These are phyloP conservation scores for Poecilia gillii DNA, from an alignment of 2,797 vertebrate species.

Conservation along the genomic window DNA sequence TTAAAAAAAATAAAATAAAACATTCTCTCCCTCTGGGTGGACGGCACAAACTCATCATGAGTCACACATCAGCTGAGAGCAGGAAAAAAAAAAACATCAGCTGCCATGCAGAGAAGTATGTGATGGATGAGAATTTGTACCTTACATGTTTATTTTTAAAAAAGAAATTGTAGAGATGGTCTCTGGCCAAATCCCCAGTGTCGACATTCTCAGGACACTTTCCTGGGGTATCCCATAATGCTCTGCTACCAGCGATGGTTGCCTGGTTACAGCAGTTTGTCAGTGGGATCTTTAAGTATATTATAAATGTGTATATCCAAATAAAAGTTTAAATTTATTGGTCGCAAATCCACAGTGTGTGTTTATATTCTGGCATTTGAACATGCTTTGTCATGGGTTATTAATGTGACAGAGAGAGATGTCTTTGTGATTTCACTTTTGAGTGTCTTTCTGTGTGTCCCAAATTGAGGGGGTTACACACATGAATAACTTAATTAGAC, in stretches of 20 bases:
- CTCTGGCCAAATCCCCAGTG: slow-evolving; percentile 51
- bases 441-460: slow-evolving; percentile 45
- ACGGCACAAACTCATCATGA: slow-evolving; percentile 51
- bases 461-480: slow-evolving; percentile 51
- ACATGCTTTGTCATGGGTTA: slow-evolving; percentile 32
- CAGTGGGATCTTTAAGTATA: slow-evolving; percentile 14
- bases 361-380: slow-evolving; percentile 1
- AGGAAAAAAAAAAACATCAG: slow-evolving; percentile 39
- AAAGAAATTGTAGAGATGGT: slow-evolving; percentile 45
- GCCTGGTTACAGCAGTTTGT: slow-evolving; percentile 81
- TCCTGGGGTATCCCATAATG: slow-evolving; percentile 82
- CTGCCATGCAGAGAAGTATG: neutral
- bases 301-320: neutral
- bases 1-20: slow-evolving; percentile 31
- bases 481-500: slow-evolving; percentile 62
- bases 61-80: slow-evolving; percentile 48
- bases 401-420: slow-evolving; percentile 44
- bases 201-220: slow-evolving; percentile 79
- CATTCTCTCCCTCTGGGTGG: slow-evolving; percentile 24
- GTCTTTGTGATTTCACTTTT: slow-evolving; percentile 35
- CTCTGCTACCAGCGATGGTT: slow-evolving; percentile 73
- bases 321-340: neutral
- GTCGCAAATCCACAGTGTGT: neutral
- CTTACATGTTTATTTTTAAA: slow-evolving; percentile 17
- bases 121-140: slow-evolving; percentile 1